Percentiles rank a stretch among this genome's conserved stretches.
Evolutionary conservation across 2,888 invertebrate species (phyloP).

Genomic region (Parnassius glacialis): DNA sequence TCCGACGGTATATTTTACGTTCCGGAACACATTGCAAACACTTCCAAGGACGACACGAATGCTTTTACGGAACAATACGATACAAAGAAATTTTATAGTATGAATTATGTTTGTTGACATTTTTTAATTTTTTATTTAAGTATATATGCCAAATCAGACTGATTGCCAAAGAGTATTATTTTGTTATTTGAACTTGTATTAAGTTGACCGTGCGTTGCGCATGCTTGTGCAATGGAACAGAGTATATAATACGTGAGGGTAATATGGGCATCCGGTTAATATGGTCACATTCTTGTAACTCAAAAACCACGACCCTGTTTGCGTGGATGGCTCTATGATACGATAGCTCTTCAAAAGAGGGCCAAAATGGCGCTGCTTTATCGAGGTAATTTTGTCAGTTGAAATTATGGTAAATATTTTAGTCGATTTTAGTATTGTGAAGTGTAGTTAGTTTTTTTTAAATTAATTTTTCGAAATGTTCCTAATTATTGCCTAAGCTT

Average conservation of each 20-base stretch:
- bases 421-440: too few relatives aligned
- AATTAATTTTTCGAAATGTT: too few relatives aligned
- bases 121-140: conserved; percentile 16
- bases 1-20: conserved; percentile 38
- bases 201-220: conserved; percentile 22
- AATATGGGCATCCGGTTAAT: too few relatives aligned
- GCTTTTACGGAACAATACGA: conserved; percentile 47
- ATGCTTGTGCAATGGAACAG: conserved; percentile 31
- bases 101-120: conserved; percentile 62
- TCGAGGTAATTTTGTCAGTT: too few relatives aligned
- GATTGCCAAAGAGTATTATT: conserved; percentile 66
- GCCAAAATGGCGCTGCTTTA: too few relatives aligned
- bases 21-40: conserved; percentile 27
- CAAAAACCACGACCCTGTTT: too few relatives aligned
- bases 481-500: too few relatives aligned
- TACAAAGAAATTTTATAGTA: conserved; percentile 58
- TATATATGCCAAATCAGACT: conserved; percentile 51
- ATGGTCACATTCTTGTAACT: too few relatives aligned
- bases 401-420: too few relatives aligned
- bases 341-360: too few relatives aligned
- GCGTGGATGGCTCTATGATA: too few relatives aligned
- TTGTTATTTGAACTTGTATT: conserved; percentile 43
- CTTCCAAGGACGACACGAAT: conserved; percentile 30
- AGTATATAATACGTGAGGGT: conserved; percentile 23
- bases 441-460: too few relatives aligned